Evolutionary conservation across 2,888 invertebrate genomes (phyloP).

Genomic region (Epirrhoe tristata): DNA sequence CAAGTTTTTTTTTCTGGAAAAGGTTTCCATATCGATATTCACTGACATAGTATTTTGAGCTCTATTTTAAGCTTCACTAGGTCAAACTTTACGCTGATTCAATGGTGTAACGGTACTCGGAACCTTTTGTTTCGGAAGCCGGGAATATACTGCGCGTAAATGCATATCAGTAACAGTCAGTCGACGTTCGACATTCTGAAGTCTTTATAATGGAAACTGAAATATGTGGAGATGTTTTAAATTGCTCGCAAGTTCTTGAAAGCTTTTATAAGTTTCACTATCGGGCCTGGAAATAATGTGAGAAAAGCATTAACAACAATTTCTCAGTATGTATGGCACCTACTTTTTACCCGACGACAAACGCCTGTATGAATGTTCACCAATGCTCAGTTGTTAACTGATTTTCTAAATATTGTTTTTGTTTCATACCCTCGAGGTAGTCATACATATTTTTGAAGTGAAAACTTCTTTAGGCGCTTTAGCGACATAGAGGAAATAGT

Average conservation of each 20-base stretch:
- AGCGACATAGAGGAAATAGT: too few relatives aligned
- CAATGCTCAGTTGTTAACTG: too few relatives aligned
- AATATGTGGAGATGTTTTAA: constrained; percentile 58
- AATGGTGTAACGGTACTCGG: constrained; percentile 46
- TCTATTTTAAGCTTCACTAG: constrained; percentile 41
- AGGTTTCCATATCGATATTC: constrained; percentile 78
- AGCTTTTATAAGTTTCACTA: background rate
- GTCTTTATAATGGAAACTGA: constrained; percentile 64
- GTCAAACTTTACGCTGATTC: constrained; percentile 40
- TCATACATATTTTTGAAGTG: too few relatives aligned
- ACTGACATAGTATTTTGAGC: constrained; percentile 67
- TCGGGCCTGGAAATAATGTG: constrained; percentile 9
- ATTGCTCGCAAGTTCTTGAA: constrained; percentile 21
- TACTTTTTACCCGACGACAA: background rate
- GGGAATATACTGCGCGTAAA: constrained; percentile 77
- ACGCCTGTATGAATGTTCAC: too few relatives aligned
- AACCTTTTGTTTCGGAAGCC: constrained; percentile 74
- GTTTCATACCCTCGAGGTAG: too few relatives aligned
- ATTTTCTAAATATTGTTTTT: too few relatives aligned
- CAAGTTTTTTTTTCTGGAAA: constrained; percentile 76
- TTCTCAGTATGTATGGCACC: background rate
- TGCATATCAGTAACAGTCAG: constrained; percentile 75
- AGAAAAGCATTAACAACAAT: background rate
- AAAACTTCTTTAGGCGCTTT: too few relatives aligned
- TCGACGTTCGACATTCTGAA: constrained; percentile 64